Conservation (phyloP, 2,113 vertebrate species). For the Peucedramus taeniatus region DNA sequence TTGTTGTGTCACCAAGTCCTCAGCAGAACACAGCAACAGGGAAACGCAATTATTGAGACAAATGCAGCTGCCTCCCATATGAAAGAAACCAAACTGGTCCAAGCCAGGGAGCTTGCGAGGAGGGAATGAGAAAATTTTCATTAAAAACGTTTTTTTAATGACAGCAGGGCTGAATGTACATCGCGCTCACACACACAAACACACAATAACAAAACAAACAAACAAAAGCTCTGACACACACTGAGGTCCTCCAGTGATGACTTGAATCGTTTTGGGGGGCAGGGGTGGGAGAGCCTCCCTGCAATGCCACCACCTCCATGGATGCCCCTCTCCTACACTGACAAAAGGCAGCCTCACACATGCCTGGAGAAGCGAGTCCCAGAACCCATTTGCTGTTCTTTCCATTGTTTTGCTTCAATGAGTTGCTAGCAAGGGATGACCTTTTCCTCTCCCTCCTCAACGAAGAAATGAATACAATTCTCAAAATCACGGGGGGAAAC, state of each 20-base stretch:
- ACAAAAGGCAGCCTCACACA: conserved; percentile 19
- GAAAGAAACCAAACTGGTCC: conserved; percentile 47
- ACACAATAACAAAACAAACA: background rate
- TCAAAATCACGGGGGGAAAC: background rate
- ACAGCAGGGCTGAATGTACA: background rate
- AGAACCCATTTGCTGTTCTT: conserved; percentile 15
- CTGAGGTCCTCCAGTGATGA: background rate
- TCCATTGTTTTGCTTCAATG: conserved; percentile 53
- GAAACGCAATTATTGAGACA: conserved; percentile 34
- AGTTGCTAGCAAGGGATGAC: conserved; percentile 31
- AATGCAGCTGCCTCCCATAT: conserved; percentile 55
- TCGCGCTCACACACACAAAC: background rate
- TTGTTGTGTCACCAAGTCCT: conserved; percentile 8
- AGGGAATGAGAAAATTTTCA: conserved; percentile 21
- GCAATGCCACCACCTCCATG: background rate
- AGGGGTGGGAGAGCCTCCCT: background rate
- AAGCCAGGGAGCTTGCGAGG: background rate
- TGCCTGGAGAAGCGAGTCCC: background rate
- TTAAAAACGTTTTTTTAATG: background rate
- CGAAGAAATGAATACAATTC: conserved; percentile 12
- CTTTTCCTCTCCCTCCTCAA: conserved; percentile 38
- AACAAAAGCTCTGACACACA: background rate
- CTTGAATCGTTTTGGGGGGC: background rate
- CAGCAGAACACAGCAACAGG: background rate
- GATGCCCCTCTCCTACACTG: background rate